A percentile compares a stretch with the other conserved stretches of the same genome.
These are phyloP conservation scores for Actias luna DNA, from an alignment of 2,888 invertebrate genomes.

Conservation along the genomic window DNA sequence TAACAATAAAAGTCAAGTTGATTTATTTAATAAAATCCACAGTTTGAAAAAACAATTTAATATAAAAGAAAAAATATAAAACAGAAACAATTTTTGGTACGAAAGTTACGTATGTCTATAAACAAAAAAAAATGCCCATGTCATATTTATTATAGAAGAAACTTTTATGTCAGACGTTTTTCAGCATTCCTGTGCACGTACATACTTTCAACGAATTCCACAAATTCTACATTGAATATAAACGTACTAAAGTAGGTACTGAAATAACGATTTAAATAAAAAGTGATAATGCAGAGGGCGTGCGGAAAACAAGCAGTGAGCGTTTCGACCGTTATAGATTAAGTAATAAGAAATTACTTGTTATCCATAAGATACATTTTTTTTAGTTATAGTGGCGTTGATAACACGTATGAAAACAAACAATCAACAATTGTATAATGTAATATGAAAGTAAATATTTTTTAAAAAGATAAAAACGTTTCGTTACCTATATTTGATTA, in stretches of 20 bases:
- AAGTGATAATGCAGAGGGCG: not conserved
- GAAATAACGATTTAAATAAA: not conserved
- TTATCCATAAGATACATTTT: too few relatives aligned
- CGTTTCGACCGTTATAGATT: too few relatives aligned
- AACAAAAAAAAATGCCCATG: not conserved
- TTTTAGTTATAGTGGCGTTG: too few relatives aligned
- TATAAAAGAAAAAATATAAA: not conserved
- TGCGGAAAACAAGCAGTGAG: not conserved
- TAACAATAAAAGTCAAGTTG: too few relatives aligned
- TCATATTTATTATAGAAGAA: not conserved
- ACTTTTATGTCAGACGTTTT: not conserved
- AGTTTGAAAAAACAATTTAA: too few relatives aligned
- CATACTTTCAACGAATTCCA: not conserved
- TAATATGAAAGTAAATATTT: too few relatives aligned
- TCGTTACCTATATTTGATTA: too few relatives aligned
- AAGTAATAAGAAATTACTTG: too few relatives aligned
- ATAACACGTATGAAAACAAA: too few relatives aligned
- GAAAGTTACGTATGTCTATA: not conserved
- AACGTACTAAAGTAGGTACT: not conserved
- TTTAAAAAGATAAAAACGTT: too few relatives aligned
- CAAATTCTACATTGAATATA: not conserved
- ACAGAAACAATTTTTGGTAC: not conserved
- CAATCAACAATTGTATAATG: too few relatives aligned
- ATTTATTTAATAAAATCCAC: too few relatives aligned
- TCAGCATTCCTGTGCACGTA: not conserved